These are phyloP conservation scores for Melanotus villosus DNA, from an alignment of 2,888 invertebrate genomes.

Conservation along the genomic window DNA sequence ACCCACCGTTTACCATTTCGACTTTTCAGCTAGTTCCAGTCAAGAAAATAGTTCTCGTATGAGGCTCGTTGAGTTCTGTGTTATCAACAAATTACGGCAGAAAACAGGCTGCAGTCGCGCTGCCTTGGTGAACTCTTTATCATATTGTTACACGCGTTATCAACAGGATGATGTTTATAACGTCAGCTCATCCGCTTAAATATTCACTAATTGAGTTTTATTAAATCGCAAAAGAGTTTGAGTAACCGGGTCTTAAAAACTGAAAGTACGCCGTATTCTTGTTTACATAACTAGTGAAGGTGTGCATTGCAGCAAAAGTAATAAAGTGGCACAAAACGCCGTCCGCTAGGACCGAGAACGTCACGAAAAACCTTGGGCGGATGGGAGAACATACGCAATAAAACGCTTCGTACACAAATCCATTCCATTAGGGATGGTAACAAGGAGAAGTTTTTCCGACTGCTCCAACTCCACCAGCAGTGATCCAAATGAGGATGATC, in stretches of 20 bases:
- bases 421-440: slow-evolving; percentile 39
- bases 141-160: background rate
- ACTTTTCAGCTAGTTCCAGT: background rate
- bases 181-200: background rate
- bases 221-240: background rate
- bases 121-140: too few species aligned
- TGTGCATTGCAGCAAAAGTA: too few species aligned
- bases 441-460: slow-evolving; percentile 35
- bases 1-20: background rate
- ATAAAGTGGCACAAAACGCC: too few species aligned
- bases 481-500: slow-evolving; percentile 38
- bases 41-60: background rate
- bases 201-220: background rate
- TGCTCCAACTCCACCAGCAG: slow-evolving; percentile 16
- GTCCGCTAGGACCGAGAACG: background rate
- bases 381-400: background rate
- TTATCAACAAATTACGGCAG: too few species aligned
- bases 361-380: background rate
- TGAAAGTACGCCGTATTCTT: background rate
- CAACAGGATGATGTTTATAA: background rate
- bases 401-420: too few species aligned
- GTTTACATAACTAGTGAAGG: slow-evolving; percentile 1
- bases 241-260: background rate
- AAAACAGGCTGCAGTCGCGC: too few species aligned
- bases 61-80: background rate